Conservation (phyloP, 2,888 invertebrate species). For the Drosophila meridionalis region DNA sequence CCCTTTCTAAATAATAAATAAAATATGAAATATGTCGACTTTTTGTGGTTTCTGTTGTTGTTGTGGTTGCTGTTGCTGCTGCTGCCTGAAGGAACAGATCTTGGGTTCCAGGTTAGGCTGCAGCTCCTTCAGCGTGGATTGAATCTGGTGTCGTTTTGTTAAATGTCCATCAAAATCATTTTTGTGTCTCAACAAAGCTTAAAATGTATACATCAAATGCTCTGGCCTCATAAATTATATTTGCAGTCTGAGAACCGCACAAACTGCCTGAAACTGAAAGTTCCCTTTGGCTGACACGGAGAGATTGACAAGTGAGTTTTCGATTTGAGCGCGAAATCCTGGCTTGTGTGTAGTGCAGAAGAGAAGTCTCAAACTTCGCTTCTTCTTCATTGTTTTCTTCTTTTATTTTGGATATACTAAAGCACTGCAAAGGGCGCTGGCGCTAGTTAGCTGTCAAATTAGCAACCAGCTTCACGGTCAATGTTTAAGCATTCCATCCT, state of each 20-base stretch:
- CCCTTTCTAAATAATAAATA: slow-evolving; percentile 82
- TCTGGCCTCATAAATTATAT: slow-evolving; percentile 71
- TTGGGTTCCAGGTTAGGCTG: slow-evolving; percentile 26
- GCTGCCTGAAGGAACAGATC: slow-evolving; percentile 33
- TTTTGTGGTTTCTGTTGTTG: slow-evolving; percentile 42
- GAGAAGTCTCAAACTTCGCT: too few relatives aligned
- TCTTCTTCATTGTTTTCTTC: background rate
- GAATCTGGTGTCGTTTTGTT: slow-evolving; percentile 79
- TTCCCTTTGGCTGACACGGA: slow-evolving; percentile 24
- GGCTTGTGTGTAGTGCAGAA: slow-evolving; percentile 29
- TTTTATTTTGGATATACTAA: slow-evolving; percentile 22
- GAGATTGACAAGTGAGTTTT: slow-evolving; percentile 51
- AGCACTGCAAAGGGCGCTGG: slow-evolving; percentile 41
- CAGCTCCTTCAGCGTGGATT: slow-evolving; percentile 17
- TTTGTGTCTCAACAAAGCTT: slow-evolving; percentile 72
- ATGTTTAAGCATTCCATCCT: slow-evolving; percentile 40
- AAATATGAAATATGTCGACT: slow-evolving; percentile 81
- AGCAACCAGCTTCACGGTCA: slow-evolving; percentile 71
- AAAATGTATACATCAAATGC: slow-evolving; percentile 79
- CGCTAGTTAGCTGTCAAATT: slow-evolving; percentile 81
- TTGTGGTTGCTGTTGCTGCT: slow-evolving; percentile 12
- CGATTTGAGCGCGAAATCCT: slow-evolving; percentile 23
- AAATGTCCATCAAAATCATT: slow-evolving; percentile 83
- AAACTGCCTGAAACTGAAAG: slow-evolving; percentile 50
- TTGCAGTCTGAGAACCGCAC: slow-evolving; percentile 31